Conservation (phyloP, 2,888 invertebrate species). For the Drosophila putrida region DNA sequence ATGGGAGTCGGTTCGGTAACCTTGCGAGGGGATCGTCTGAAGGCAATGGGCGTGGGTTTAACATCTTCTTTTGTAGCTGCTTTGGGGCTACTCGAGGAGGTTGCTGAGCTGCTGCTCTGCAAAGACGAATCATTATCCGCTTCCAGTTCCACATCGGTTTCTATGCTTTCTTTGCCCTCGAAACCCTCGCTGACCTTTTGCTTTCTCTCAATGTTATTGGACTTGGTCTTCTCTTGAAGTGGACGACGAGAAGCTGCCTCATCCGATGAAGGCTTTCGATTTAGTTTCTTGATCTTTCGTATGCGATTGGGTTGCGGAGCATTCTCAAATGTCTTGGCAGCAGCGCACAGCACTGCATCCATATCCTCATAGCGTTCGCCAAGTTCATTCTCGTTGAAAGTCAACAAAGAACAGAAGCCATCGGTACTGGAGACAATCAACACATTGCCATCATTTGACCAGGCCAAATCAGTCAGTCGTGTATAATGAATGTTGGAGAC, state of each 20-base stretch:
- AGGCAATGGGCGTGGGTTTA: constrained; percentile 55
- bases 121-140: constrained; percentile 70
- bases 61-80: constrained; percentile 3
- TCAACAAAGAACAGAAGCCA: constrained; percentile 94
- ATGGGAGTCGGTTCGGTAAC: constrained; percentile 42
- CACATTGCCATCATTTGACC: constrained; percentile 92
- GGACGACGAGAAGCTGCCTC: constrained; percentile 44
- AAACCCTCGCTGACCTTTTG: neutral
- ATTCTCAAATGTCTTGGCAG: constrained; percentile 60
- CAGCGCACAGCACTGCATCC: constrained; percentile 81
- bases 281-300: constrained; percentile 65
- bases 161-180: constrained; percentile 35
- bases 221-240: constrained; percentile 54
- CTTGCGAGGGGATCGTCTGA: constrained; percentile 60
- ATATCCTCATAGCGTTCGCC: constrained; percentile 86
- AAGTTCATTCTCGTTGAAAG: constrained; percentile 91
- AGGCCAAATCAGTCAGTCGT: constrained; percentile 94
- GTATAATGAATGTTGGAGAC: constrained; percentile 95
- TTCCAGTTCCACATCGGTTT: constrained; percentile 54
- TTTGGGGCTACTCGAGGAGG: constrained; percentile 41
- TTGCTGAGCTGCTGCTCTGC: constrained; percentile 61
- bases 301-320: constrained; percentile 31
- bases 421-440: constrained; percentile 94
- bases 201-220: constrained; percentile 25
- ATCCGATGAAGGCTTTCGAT: constrained; percentile 64